A percentile compares a stretch with the other conserved stretches of the same genome.
Evolutionary conservation across 1,140 invertebrate genomes (phyloP).

Genomic region (Drosophila melanogaster): Release_6_plus_ISO1_MT NT_037436.4:13135501-13136000

Average conservation of each 20-base stretch:
- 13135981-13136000: too few species aligned
- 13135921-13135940: conserved; percentile 52
- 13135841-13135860: conserved; percentile 64
- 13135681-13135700: conserved; percentile 51
- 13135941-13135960: conserved; percentile 27
- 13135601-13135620: too few species aligned
- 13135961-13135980: too few species aligned
- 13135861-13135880: conserved; percentile 64
- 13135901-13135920: conserved; percentile 34
- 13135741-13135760: conserved; percentile 63
- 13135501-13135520: too few species aligned
- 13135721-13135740: conserved; percentile 55
- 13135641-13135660: too few species aligned
- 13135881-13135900: conserved; percentile 7
- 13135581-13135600: too few species aligned
- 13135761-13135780: conserved; percentile 65
- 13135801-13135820: conserved; percentile 50
- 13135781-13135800: conserved; percentile 39
- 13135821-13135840: conserved; percentile 60
- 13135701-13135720: conserved; percentile 75
- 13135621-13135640: too few species aligned
- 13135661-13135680: conserved; percentile 18
- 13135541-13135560: too few species aligned
- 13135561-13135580: too few species aligned
- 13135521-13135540: too few species aligned